A percentile compares a stretch with the other conserved stretches of the same genome.
Evolutionary conservation across 2,888 invertebrate genomes (phyloP).

Genomic region (Leucozona laternaria): DNA sequence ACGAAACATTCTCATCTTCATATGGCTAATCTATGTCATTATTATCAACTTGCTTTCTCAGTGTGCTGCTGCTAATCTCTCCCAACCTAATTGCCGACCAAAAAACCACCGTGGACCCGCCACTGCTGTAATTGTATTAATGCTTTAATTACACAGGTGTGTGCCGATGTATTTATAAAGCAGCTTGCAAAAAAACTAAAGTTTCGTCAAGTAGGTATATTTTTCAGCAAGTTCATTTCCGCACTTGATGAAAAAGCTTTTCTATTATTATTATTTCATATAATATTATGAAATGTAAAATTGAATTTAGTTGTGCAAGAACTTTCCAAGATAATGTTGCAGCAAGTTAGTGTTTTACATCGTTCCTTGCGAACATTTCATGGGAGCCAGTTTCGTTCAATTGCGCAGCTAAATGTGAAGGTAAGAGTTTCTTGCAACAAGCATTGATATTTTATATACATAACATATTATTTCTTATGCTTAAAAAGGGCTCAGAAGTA

Average conservation of each 20-base stretch:
- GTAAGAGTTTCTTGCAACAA: background rate
- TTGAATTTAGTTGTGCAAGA: background rate
- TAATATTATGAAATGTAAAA: background rate
- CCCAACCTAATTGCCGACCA: no score
- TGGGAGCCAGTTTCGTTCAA: constrained; percentile 14
- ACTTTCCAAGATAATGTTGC: constrained; percentile 10
- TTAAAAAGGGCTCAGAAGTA: background rate
- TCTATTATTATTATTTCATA: background rate
- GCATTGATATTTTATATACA: no score
- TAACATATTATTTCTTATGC: background rate
- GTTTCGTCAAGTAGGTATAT: no score
- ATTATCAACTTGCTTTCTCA: no score
- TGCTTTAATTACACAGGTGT: no score
- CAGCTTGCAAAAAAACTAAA: no score
- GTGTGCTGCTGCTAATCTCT: no score
- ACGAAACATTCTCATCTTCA: no score
- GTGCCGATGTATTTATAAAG: no score
- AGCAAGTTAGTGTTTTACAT: background rate
- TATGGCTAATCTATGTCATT: no score
- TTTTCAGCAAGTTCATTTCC: background rate
- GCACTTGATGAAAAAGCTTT: background rate
- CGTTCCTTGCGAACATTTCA: background rate
- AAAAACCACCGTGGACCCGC: no score
- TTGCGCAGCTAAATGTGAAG: constrained; percentile 14
- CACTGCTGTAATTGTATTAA: no score